Conservation (phyloP, 2,113 vertebrate genomes). For the Phycodurus eques region DNA sequence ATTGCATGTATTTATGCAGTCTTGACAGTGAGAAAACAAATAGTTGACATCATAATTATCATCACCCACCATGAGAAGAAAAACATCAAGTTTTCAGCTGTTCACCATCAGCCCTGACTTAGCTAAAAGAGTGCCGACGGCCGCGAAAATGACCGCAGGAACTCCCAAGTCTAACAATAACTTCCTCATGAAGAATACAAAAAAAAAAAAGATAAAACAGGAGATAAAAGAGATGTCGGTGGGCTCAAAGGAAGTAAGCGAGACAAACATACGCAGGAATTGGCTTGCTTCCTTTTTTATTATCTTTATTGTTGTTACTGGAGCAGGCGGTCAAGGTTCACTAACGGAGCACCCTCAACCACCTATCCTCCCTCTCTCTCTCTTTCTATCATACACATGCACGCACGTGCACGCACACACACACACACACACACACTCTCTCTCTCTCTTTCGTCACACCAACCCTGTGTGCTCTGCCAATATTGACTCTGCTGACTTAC, state of each 20-base stretch:
- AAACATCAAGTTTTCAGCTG: background rate
- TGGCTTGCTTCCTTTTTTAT: slow-evolving; percentile 56
- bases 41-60: background rate
- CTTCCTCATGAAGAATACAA: background rate
- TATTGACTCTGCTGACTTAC: slow-evolving; percentile 90
- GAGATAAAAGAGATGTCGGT: slow-evolving; percentile 27
- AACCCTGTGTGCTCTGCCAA: slow-evolving; percentile 88
- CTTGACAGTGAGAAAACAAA: background rate
- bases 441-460: slow-evolving; percentile 71
- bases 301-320: slow-evolving; percentile 64
- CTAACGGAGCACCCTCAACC: slow-evolving; percentile 51
- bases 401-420: slow-evolving; percentile 34
- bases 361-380: slow-evolving; percentile 56
- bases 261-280: slow-evolving; percentile 52
- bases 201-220: background rate
- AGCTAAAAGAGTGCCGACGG: background rate
- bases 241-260: slow-evolving; percentile 46
- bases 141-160: background rate
- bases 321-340: slow-evolving; percentile 68
- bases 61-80: background rate
- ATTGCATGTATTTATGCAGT: background rate
- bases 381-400: slow-evolving; percentile 59
- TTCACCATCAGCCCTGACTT: background rate
- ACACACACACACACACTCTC: slow-evolving; percentile 46
- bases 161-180: background rate